These are phyloP conservation scores for Centropristis striata DNA, from an alignment of 2,113 vertebrate species.

Conservation along the genomic window DNA sequence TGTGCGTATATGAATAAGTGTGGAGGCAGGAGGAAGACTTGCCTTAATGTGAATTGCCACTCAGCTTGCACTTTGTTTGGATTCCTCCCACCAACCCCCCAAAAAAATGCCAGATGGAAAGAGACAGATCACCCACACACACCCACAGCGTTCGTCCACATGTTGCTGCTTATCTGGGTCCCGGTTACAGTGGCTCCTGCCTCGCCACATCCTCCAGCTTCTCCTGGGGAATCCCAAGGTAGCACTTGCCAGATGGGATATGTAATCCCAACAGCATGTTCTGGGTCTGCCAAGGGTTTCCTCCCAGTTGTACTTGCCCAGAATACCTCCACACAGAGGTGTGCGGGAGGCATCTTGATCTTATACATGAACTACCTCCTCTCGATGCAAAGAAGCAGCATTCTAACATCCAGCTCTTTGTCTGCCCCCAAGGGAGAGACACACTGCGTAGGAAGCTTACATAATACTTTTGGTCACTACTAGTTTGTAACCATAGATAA, in stretches of 20 bases:
- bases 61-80: conserved; percentile 21
- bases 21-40: conserved; percentile 8
- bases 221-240: conserved; percentile 46
- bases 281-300: conserved; percentile 31
- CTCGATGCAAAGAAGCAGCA: neutral
- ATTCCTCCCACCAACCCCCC: conserved; percentile 5
- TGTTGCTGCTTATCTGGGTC: conserved; percentile 39
- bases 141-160: conserved; percentile 3
- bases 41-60: conserved; percentile 29
- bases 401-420: conserved; percentile 16
- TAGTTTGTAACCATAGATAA: neutral
- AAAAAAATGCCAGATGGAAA: conserved; percentile 13
- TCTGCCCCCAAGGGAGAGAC: neutral
- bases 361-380: neutral
- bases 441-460: neutral
- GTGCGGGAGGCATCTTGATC: conserved; percentile 10
- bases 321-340: conserved; percentile 26
- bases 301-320: conserved; percentile 18
- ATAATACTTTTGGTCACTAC: neutral
- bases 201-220: conserved; percentile 27
- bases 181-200: conserved; percentile 5
- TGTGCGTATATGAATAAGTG: conserved; percentile 21
- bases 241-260: conserved; percentile 45
- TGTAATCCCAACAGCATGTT: conserved; percentile 38
- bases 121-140: conserved; percentile 24